phyloP scores from a whole-genome alignment of 2,113 vertebrate species.

The Brachirus orientalis region DNA sequence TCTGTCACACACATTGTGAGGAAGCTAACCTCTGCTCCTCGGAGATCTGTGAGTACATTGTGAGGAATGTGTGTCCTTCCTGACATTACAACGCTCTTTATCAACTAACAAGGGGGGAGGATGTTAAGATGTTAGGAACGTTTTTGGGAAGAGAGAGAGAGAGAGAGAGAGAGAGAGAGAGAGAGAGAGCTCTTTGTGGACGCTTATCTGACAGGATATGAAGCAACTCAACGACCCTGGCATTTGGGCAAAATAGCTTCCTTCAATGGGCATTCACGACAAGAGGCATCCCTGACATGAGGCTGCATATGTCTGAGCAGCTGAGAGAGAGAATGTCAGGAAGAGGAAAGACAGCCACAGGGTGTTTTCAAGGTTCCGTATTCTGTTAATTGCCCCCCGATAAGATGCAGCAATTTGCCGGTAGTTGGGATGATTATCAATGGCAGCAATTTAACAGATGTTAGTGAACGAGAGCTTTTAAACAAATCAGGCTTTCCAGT shows the following conservation, averaged over 20 bases:
- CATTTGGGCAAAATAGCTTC: slow-evolving; percentile 84
- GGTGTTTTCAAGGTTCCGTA: slow-evolving; percentile 79
- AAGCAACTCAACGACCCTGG: slow-evolving; percentile 80
- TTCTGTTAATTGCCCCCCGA: slow-evolving; percentile 79
- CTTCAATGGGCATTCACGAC: slow-evolving; percentile 78
- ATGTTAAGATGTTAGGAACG: slow-evolving; percentile 77
- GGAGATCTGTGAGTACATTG: slow-evolving; percentile 74
- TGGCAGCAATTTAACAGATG: slow-evolving; percentile 78
- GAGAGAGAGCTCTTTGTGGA: slow-evolving; percentile 79
- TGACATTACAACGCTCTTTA: slow-evolving; percentile 82
- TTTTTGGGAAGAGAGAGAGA: slow-evolving; percentile 62
- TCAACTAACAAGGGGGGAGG: slow-evolving; percentile 78
- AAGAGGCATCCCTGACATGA: slow-evolving; percentile 70
- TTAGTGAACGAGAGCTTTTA: slow-evolving; percentile 57
- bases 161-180: slow-evolving; percentile 27
- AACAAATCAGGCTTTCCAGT: slow-evolving; percentile 51
- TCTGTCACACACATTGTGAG: slow-evolving; percentile 49
- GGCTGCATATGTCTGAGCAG: slow-evolving; percentile 66
- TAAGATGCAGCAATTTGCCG: slow-evolving; percentile 78
- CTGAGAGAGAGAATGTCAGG: slow-evolving; percentile 45
- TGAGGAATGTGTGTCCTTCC: slow-evolving; percentile 82
- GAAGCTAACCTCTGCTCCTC: slow-evolving; percentile 54
- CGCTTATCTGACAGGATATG: slow-evolving; percentile 85
- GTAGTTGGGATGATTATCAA: slow-evolving; percentile 81
- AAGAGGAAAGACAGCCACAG: slow-evolving; percentile 64